These are phyloP conservation scores for Picus viridis DNA, from an alignment of 2,797 vertebrate species.

Conservation along the genomic window DNA sequence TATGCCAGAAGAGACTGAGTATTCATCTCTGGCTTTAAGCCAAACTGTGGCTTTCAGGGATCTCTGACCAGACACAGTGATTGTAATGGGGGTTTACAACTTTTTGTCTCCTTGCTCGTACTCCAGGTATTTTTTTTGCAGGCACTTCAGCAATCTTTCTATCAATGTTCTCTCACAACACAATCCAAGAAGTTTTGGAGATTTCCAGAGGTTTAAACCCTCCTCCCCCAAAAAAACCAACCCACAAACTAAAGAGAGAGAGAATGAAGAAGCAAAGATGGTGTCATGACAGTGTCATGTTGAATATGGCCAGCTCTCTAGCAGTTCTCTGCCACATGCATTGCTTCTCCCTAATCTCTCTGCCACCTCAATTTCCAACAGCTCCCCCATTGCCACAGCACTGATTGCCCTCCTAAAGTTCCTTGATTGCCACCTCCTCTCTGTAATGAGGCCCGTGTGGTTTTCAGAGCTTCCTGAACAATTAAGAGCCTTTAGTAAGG, in stretches of 20 bases:
- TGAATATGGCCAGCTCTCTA: neutral
- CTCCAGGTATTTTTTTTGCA: neutral
- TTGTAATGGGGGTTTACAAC: constrained; percentile 21
- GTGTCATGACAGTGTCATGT: neutral
- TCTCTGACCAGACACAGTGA: neutral
- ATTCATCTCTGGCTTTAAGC: neutral
- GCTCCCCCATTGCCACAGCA: neutral
- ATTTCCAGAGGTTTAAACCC: neutral
- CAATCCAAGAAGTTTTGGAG: neutral
- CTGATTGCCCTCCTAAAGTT: neutral
- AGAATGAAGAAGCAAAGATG: neutral
- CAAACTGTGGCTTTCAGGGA: neutral
- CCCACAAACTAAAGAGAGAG: neutral
- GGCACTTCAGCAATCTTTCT: neutral
- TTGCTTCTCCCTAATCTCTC: neutral
- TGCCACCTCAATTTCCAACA: neutral
- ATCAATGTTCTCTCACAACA: neutral
- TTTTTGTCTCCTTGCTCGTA: neutral
- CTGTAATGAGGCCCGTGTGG: neutral
- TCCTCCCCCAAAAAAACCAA: neutral
- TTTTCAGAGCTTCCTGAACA: neutral
- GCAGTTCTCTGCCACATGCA: neutral
- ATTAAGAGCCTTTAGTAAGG: neutral
- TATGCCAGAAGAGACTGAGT: neutral
- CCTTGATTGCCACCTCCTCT: neutral